Conservation (phyloP, 1,140 invertebrate genomes). For the Drosophila pseudoananassae region DNA sequence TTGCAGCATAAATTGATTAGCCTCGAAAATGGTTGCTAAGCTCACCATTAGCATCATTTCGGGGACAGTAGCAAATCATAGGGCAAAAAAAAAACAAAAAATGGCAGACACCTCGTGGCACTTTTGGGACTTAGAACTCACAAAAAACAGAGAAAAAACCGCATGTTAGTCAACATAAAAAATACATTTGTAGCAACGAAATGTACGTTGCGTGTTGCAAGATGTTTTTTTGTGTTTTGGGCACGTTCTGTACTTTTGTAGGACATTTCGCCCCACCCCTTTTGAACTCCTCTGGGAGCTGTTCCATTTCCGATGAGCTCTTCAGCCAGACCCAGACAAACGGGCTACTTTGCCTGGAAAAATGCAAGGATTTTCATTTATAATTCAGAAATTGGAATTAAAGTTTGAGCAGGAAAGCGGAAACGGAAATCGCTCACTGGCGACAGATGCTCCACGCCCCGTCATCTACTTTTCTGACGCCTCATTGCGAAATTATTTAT, state of each 20-base stretch:
- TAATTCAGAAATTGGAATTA: constrained; percentile 33
- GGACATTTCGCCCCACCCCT: background rate
- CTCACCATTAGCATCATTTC: constrained; percentile 63
- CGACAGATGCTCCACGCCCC: constrained; percentile 30
- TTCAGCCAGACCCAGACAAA: background rate
- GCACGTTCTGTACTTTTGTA: constrained; percentile 20
- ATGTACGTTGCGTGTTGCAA: constrained; percentile 38
- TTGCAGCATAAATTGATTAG: constrained; percentile 63
- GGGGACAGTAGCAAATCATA: constrained; percentile 39
- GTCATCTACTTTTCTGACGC: constrained; percentile 27
- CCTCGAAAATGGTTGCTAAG: constrained; percentile 41
- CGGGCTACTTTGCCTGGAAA: constrained; percentile 3
- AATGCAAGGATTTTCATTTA: constrained; percentile 35
- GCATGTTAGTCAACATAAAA: constrained; percentile 66
- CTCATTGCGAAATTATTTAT: constrained; percentile 45
- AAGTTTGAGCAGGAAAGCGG: constrained; percentile 27
- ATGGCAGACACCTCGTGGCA: constrained; percentile 39
- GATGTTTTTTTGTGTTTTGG: constrained; percentile 12
- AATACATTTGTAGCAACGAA: constrained; percentile 67
- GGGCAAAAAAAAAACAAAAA: constrained; percentile 20
- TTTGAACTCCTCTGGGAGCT: constrained; percentile 53
- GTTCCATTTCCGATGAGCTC: constrained; percentile 46
- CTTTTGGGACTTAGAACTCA: constrained; percentile 44
- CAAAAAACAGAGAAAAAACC: constrained; percentile 22
- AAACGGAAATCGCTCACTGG: constrained; percentile 47